phyloP scores from a whole-genome alignment of 2,888 invertebrate genomes.

The Oithona nana region DNA sequence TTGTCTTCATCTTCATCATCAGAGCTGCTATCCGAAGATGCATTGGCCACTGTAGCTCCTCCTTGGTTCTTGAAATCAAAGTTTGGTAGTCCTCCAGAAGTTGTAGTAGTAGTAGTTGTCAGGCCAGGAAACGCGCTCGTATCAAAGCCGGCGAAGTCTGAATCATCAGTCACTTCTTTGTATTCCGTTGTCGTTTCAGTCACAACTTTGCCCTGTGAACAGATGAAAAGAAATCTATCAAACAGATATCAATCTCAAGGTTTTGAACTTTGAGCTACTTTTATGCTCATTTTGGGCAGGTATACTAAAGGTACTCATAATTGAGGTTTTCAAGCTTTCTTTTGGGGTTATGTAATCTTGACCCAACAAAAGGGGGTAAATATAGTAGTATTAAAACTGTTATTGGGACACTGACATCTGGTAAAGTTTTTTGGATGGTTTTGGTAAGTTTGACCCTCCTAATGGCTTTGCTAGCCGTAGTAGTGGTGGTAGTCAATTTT shows the following conservation, averaged over 20 bases:
- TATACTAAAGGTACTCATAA: too few species aligned
- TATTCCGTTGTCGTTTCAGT: slow-evolving; percentile 6
- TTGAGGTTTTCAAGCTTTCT: too few species aligned
- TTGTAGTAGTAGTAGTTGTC: not conserved
- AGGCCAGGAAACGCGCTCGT: not conserved
- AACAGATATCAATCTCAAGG: too few species aligned
- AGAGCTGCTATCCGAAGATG: not conserved
- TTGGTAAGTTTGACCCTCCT: not conserved
- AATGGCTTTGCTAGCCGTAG: not conserved
- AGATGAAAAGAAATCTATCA: too few species aligned
- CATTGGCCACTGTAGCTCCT: not conserved
- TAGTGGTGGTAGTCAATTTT: not conserved
- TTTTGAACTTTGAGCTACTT: too few species aligned
- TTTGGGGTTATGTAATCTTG: too few species aligned
- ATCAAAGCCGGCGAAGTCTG: not conserved
- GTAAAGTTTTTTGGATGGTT: not conserved
- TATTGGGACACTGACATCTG: not conserved
- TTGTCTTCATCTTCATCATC: slow-evolving; percentile 17
- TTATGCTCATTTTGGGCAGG: too few species aligned
- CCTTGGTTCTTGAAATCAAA: too few species aligned
- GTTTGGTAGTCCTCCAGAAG: not conserved
- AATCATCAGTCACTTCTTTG: not conserved
- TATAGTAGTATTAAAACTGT: too few species aligned
- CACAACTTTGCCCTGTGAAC: slow-evolving; percentile 4
- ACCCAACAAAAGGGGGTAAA: too few species aligned